Evolutionary conservation across 2,113 vertebrate genomes (phyloP), one percentile per base, ranked within the genome.

Genomic region (Myotis davidii): DNA sequence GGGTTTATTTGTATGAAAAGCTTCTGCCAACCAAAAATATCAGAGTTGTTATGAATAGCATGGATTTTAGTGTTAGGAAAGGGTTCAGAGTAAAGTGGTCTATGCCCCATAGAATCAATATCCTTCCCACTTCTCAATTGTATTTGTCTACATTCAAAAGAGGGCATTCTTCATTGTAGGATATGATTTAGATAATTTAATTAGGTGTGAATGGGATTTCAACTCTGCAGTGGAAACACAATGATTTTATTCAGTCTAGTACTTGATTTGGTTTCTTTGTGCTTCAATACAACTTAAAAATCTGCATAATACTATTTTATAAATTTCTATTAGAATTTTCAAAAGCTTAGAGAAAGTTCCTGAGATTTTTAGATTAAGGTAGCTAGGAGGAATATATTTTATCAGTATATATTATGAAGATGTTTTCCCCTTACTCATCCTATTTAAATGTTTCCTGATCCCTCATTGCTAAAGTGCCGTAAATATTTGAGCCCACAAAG

Each of bases 361-460:
- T 95, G 78, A 97, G 76, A 86, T 96, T 94, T 94, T 88, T 85
- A 91, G 73, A 88, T 96, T 92, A 97, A 94, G 37, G 32, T 90
- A 96, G 23, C 56, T 95, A 83, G 97, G 65, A 96, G 18, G 90
- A 92, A 21, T 86, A 83, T 56, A 59, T 90, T 70, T 88, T 88
- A 7, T 74, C 29, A 6, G 2, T 59, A 17, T 34, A 70, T 65
- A 85, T 78, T 52, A 17, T 56, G 4, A 59, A 77, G 61, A 48
- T 37, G 6, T 77, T 73, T 91, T 42, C 74, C 27, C n/a, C 2
- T 69, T 79, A 76, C 9, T 2, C 42, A 67, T 50, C 73, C 7
- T 72, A 82, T 32, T 91, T 72, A 86, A 86, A 65, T 87, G 45
- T 79, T 81, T 84, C 4, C 79, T 72, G 29, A 72, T 65, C 37